phyloP scores from a whole-genome alignment of 2,113 vertebrate genomes.

The Gnathonemus echidnorhynchus region DNA sequence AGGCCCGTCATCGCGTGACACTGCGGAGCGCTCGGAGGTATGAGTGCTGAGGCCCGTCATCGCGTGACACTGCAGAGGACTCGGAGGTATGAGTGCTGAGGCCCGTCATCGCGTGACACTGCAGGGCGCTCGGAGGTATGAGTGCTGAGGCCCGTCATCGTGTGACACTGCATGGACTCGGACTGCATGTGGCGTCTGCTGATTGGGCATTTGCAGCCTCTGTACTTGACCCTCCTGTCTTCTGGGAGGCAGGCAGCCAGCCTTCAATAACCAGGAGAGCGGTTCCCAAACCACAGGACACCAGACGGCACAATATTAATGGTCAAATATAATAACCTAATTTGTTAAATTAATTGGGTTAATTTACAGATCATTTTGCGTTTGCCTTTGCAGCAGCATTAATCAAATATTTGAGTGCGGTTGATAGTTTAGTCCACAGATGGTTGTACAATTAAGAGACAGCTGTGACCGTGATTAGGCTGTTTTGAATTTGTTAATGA shows the following conservation, averaged over 20 bases:
- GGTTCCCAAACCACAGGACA: neutral
- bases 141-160: neutral
- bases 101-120: fast-evolving
- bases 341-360: constrained; percentile 7
- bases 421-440: constrained; percentile 2
- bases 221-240: neutral
- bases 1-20: neutral
- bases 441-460: constrained; percentile 9
- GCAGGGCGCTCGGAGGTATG: neutral
- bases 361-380: constrained; percentile 2
- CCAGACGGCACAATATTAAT: neutral
- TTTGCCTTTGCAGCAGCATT: neutral
- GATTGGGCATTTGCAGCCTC: neutral
- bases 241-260: neutral
- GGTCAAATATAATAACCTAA: constrained; percentile 4
- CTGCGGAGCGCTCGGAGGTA: too few species aligned
- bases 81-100: neutral
- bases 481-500: neutral
- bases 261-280: neutral
- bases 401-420: constrained; percentile 6
- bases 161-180: fast-evolving
- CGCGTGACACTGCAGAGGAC: too few species aligned
- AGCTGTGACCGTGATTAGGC: neutral
- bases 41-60: neutral
- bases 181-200: neutral